Conservation (phyloP, 2,888 invertebrate species). For the Cynaeus angustus region DNA sequence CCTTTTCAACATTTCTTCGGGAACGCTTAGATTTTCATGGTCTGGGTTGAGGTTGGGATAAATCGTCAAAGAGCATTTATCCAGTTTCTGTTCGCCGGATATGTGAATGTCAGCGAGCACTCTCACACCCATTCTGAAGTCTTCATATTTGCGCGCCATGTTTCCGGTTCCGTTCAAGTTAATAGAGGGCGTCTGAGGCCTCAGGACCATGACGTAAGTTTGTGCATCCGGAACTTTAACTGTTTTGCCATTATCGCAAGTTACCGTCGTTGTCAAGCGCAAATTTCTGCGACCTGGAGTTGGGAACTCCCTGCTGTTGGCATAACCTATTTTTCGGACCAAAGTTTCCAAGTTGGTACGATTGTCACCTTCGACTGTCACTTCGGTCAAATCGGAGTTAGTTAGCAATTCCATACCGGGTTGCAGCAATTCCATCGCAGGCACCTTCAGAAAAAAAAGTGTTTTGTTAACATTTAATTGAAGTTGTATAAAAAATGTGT, state of each 20-base stretch:
- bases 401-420: slow-evolving; percentile 86
- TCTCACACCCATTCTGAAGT: slow-evolving; percentile 87
- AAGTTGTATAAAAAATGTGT: too few species aligned
- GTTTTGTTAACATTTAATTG: too few species aligned
- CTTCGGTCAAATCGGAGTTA: slow-evolving; percentile 87
- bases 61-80: slow-evolving; percentile 95
- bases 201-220: slow-evolving; percentile 90
- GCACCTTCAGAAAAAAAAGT: slow-evolving; percentile 70
- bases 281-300: slow-evolving; percentile 96
- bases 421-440: slow-evolving; percentile 82
- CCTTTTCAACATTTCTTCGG: slow-evolving; percentile 81
- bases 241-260: slow-evolving; percentile 83
- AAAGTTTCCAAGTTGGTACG: slow-evolving; percentile 91
- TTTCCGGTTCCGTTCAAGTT: slow-evolving; percentile 87
- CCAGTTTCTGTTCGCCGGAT: slow-evolving; percentile 83
- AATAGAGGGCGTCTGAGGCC: slow-evolving; percentile 89
- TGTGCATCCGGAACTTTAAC: slow-evolving; percentile 84
- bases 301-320: slow-evolving; percentile 92
- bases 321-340: slow-evolving; percentile 91
- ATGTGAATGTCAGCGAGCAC: slow-evolving; percentile 92
- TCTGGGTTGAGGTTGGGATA: slow-evolving; percentile 97
- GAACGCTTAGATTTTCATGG: slow-evolving; percentile 91
- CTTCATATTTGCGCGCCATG: slow-evolving; percentile 88
- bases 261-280: slow-evolving; percentile 85
- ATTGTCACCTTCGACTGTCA: slow-evolving; percentile 93